Evolutionary conservation across 2,888 invertebrate species (phyloP), one percentile per base, ranked within the genome.

Genomic region (Tubiluchus corallicola): DNA sequence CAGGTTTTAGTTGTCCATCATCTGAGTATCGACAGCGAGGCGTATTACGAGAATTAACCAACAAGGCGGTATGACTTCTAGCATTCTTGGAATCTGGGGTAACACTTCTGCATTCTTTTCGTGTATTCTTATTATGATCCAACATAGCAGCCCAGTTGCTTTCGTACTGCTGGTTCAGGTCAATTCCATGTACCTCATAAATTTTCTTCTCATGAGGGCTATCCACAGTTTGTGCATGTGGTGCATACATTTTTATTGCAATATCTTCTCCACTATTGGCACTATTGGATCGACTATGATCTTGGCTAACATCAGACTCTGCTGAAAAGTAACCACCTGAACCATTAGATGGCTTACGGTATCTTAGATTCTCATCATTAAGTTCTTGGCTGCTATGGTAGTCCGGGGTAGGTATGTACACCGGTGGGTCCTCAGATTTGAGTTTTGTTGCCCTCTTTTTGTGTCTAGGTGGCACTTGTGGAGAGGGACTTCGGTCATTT

Each of bases 281-380:
- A n/a, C 29, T 29, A n/a, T 29, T 29, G 9, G 29, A 29, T 9
- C 29, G 29, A n/a, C 29, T 29, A n/a, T 29, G 29, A n/a, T 29
- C 29, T 9, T 29, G n/a, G 29, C 29, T 29, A n/a, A 9, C 9
- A n/a, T 29, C 29, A 9, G 29, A 29, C 29, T 29, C 29, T 9
- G 29, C 29, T n/a, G 29, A 29, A n/a, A 29, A 29, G 29, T 29
- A 29, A n/a, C 29, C 29, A n/a, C 29, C 29, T 9, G 29, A 29
- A n/a, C 29, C 29, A 29, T 29, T 29, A 9, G 29, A 29, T n/a
- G 29, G 29, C 29, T 29, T 29, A n/a, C 29, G 29, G 9, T 9
- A 9, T 9, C 29, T 9, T n/a, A 9, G 29, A 9, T 9, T 9
- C 9, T 29, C 29, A n/a, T 29, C 29, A n/a, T 29, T 29, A n/a